Evolutionary conservation across 2,888 invertebrate species (phyloP).

Genomic region (Keiferia lycopersicella): DNA sequence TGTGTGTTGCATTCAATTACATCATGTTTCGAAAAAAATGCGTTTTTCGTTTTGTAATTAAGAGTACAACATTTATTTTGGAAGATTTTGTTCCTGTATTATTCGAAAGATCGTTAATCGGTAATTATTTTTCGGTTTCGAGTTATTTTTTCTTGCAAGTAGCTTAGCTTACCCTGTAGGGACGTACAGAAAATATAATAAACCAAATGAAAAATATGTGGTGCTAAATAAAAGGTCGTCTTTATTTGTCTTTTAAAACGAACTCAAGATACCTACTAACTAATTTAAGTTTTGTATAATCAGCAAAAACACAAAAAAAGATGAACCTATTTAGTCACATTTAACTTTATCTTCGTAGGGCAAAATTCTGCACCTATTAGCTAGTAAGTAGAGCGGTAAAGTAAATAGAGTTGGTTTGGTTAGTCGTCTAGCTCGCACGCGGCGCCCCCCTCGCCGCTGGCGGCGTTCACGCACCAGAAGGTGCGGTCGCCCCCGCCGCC

Average conservation of each 20-base stretch:
- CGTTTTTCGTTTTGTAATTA: slow-evolving; percentile 49
- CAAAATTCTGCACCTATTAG: slow-evolving; percentile 27
- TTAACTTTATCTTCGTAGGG: slow-evolving; percentile 5
- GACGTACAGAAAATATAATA: neutral
- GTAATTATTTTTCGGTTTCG: slow-evolving; percentile 29
- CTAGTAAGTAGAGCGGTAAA: slow-evolving; percentile 46
- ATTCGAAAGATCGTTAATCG: slow-evolving; percentile 37
- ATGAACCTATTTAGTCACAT: neutral
- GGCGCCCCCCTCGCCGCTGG: slow-evolving; percentile 66
- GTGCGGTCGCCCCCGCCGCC: slow-evolving; percentile 46
- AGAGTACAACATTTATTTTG: slow-evolving; percentile 76
- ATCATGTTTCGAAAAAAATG: slow-evolving; percentile 63
- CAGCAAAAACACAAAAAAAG: neutral
- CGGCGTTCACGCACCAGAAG: slow-evolving; percentile 65
- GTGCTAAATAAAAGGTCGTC: neutral
- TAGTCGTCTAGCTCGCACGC: slow-evolving; percentile 70
- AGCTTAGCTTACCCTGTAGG: slow-evolving; percentile 36
- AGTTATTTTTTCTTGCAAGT: slow-evolving; percentile 71
- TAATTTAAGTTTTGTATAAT: too few relatives aligned
- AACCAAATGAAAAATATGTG: neutral
- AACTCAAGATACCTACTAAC: too few relatives aligned
- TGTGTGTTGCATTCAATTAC: slow-evolving; percentile 74
- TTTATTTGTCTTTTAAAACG: too few relatives aligned
- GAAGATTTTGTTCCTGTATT: slow-evolving; percentile 68
- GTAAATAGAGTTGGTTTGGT: slow-evolving; percentile 74